phyloP scores from a whole-genome alignment of 2,113 vertebrate species.

The Lamprotornis superbus region DNA sequence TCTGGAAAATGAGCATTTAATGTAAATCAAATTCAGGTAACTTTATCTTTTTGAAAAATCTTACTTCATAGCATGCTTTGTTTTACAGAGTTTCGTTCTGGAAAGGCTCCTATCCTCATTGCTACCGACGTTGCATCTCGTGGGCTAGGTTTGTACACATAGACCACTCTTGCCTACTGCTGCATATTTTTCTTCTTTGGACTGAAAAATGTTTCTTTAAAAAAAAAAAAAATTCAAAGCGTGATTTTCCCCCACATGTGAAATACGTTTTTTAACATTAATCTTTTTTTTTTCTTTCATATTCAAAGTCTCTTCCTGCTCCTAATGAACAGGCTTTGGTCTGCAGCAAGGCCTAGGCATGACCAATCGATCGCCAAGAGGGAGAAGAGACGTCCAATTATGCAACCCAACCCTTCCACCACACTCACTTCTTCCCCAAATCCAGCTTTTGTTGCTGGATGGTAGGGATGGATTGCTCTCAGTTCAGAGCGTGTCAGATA shows the following conservation, averaged over 20 bases:
- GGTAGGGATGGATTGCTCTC: slow-evolving; percentile 63
- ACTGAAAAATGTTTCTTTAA: slow-evolving; percentile 57
- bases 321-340: slow-evolving; percentile 82
- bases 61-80: slow-evolving; percentile 49
- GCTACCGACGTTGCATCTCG: slow-evolving; percentile 98
- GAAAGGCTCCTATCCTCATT: slow-evolving; percentile 97
- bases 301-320: slow-evolving; percentile 80
- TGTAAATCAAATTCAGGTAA: not conserved
- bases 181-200: slow-evolving; percentile 72
- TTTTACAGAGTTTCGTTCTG: slow-evolving; percentile 91
- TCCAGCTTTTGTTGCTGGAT: slow-evolving; percentile 77
- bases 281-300: slow-evolving; percentile 74
- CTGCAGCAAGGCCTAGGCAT: slow-evolving; percentile 82
- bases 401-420: slow-evolving; percentile 68
- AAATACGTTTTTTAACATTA: slow-evolving; percentile 72
- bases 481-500: slow-evolving; percentile 55
- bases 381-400: slow-evolving; percentile 76
- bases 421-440: slow-evolving; percentile 73
- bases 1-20: not conserved
- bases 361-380: slow-evolving; percentile 74
- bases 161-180: slow-evolving; percentile 70
- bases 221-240: slow-evolving; percentile 61
- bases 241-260: slow-evolving; percentile 67
- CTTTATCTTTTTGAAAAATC: not conserved
- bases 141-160: slow-evolving; percentile 96